Base-by-base conservation (phyloP, 2,797 vertebrate species). In the Zalophus californianus region DNA sequence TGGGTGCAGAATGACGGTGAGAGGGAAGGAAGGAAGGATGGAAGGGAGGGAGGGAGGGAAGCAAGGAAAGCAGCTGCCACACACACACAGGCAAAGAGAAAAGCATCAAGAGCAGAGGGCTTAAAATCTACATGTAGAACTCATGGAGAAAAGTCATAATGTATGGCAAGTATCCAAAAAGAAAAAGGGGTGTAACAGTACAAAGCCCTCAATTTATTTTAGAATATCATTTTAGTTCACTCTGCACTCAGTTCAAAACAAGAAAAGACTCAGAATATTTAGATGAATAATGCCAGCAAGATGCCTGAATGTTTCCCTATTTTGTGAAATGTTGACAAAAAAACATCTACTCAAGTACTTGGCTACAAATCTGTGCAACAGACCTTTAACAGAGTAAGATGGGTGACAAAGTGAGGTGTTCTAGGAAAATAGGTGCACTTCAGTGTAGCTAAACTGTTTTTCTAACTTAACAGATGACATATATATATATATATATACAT, bases 181-280 rank as follows among this genome's bases (percentile, higher is more conserved):
- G 44, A 44, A 73, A 75, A 85, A 64, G 85, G 21, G 44, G 14
- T 44, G 0, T 85, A 77, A 41, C 15, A 70, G 35, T 77, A 91
- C 35, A 80, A 68, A 56, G 29, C 5, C 8, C 35, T 78, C 41
- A 21, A 64, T 73, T 90, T 62, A 88, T 77, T 95, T 91, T 84
- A 73, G 96, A 94, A 52, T 64, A 80, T 29, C 14, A 90, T 91
- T 96, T 77, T 62, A 62, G 64, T 90, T 86, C 54, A 92, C 72
- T 86, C 48, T 96, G n/a, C 44, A 35, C 87, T 96, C 23, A 82
- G 38, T 95, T 96, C 70, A 89, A 95, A 95, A 93, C 7, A 90
- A 77, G 66, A 96, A 58, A 90, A 77, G 25, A 5, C 29, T 73
- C 15, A 75, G 29, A 94, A 77, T 77, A 88, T 78, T 94, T 89